Evolutionary conservation across 2,888 invertebrate species (phyloP), one percentile per base, ranked within the genome.

Genomic region (Apamea monoglypha): DNA sequence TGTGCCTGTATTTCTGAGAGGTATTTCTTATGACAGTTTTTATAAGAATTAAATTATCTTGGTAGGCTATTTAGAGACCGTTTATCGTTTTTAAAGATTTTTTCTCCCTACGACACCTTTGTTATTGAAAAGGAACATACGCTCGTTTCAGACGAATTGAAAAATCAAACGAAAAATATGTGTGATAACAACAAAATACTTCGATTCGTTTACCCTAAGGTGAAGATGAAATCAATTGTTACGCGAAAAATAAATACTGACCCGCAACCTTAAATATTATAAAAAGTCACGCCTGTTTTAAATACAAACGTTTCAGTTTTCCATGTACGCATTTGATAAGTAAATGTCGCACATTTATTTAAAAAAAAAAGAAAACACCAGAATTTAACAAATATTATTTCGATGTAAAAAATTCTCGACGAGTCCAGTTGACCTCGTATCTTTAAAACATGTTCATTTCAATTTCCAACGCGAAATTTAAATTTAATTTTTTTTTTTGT

Each of bases 401-500:
- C 1, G 8, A 56, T 44, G 29, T 75, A 36, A 53, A 80, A 64
- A 47, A 69, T 25, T 32, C 36, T 25, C 4, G 29, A 32, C 7
- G n/a, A 29, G 53, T 70, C 66, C 66, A 63, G 16, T 63, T 25
- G 25, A 76, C 53, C 40, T 21, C 10, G 21, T 18, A 64, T n/a
- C 47, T 25, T 16, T 59, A 16, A 74, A 67, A 63, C 14, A 21
- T 47, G 21, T 32, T n/a, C 14, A n/a, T 74, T 64, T 64, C 36
- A 36, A n/a, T 53, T 72, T 68, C 16, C 47, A 68, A 61, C 21
- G 63, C 16, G 12, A 25, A 56, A 25, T 56, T 56, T 25, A 2
- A 56, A 8, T 8, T 53, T n/a, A n/a, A 53, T 25, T 56, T 16
- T 40, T 29, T 77, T 74, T 78, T 47, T 21, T 8, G 68, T 79